Evolutionary conservation across 2,797 vertebrate species (phyloP).

Genomic region (Lithobates pipiens): DNA sequence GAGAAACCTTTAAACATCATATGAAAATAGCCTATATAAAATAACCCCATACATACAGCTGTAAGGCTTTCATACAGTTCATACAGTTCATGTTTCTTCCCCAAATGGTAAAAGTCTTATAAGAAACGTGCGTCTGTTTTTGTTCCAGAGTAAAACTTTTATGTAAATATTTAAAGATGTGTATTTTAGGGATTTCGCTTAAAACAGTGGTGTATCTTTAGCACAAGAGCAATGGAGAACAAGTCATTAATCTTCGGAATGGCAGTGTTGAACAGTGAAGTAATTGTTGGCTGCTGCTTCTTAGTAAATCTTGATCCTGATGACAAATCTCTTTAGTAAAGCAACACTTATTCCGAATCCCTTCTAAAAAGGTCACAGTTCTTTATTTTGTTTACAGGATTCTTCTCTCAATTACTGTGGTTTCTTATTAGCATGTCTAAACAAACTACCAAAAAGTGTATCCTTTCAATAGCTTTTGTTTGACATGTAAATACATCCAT

Average conservation of each 20-base stretch:
- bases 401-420: conserved; percentile 50
- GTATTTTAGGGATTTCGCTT: conserved; percentile 57
- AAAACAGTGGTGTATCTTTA: conserved; percentile 61
- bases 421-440: conserved; percentile 53
- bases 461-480: conserved; percentile 26
- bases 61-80: conserved; percentile 20
- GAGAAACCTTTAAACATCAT: not conserved
- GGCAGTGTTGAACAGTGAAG: conserved; percentile 63
- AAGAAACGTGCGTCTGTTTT: conserved; percentile 46
- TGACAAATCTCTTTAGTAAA: conserved; percentile 63
- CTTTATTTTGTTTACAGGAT: conserved; percentile 58
- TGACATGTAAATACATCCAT: conserved; percentile 6
- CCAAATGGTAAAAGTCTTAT: conserved; percentile 25
- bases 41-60: conserved; percentile 9
- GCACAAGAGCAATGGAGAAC: conserved; percentile 60
- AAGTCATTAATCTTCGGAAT: conserved; percentile 61
- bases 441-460: conserved; percentile 36
- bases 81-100: conserved; percentile 27
- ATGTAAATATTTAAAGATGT: conserved; percentile 62
- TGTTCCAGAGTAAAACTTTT: conserved; percentile 55
- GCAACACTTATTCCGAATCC: conserved; percentile 57
- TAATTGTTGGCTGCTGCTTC: conserved; percentile 62
- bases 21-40: conserved; percentile 20
- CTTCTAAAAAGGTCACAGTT: conserved; percentile 61
- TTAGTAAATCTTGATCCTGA: conserved; percentile 63